Evolutionary conservation across 2,113 vertebrate species (phyloP), one percentile per base, ranked within the genome.

Genomic region (Myocastor coypus): DNA sequence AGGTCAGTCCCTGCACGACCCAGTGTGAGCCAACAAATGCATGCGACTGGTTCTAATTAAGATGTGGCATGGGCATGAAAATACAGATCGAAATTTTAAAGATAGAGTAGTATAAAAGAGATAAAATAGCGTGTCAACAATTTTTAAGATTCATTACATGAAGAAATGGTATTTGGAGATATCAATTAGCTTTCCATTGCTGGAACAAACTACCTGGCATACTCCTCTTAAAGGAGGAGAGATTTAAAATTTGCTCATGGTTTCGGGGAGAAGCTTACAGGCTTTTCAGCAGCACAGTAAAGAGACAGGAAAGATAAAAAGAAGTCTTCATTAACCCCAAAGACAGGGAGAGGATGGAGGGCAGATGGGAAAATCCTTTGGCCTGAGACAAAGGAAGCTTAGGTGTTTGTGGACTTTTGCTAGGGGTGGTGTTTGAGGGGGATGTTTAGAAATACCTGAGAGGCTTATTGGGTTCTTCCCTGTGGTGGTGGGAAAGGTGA

Each of bases 101-200:
- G 87, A 68, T 24, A 16, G 30, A 12, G 13, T 75, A 82, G 24
- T 42, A 89, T 28, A 82, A 68, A 83, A 52, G 22, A 59, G 87
- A 69, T 63, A 77, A 64, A 83, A 75, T 73, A 32, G 10, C 9
- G 59, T 75, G 61, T 42, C 40, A 71, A 77, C 50, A 55, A 13
- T 59, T 92, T 84, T 64, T 8, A 57, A 78, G 52, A 40, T 91
- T 86, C 83, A 55, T 95, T 69, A 61, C 37, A 40, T 78, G 37
- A 92, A 89, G 34, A 89, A 83, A 90, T 87, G 20, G 63, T 75
- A 68, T 75, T 69, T 96, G 17, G 16, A 64, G 75, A 16, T 4
- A 52, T 32, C 52, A 46, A 50, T 80, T 46, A 80, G 50, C 77
- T 50, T 55, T 80, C 17, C 30, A 34, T 80, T 55, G 77, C 50